Conservation (phyloP, 2,113 vertebrate species). For the Cettia cetti region DNA sequence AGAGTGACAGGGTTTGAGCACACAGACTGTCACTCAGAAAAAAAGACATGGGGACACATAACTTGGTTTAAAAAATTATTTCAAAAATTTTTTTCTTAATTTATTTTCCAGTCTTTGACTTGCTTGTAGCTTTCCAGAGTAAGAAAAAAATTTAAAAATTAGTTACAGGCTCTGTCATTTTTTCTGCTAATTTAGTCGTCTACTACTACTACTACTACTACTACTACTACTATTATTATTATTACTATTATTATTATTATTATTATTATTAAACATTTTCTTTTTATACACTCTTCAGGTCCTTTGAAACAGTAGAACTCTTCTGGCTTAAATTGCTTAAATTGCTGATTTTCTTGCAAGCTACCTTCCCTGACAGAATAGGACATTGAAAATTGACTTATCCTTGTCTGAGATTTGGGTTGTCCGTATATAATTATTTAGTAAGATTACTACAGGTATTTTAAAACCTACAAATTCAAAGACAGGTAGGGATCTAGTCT, state of each 20-base stretch:
- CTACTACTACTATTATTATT: background rate
- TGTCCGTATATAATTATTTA: background rate
- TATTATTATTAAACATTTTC: background rate
- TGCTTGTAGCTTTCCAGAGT: background rate
- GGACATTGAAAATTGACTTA: background rate
- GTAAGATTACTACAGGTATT: background rate
- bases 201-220: background rate
- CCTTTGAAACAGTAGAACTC: background rate
- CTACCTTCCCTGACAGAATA: background rate
- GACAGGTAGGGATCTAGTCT: background rate
- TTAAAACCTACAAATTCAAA: background rate
- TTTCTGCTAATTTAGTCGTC: background rate
- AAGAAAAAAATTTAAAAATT: background rate
- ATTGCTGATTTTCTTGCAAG: background rate
- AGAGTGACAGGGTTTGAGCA: constrained; percentile 2
- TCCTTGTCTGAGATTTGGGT: background rate
- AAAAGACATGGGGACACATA: background rate
- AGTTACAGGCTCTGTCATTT: background rate
- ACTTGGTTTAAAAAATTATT: background rate
- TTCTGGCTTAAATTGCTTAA: background rate
- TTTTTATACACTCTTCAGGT: background rate
- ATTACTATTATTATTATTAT: background rate
- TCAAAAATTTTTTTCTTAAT: background rate
- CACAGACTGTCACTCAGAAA: background rate
- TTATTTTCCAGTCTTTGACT: background rate